Evolutionary conservation across 1,140 invertebrate genomes (phyloP).

Genomic region (Magallana angulata): DNA sequence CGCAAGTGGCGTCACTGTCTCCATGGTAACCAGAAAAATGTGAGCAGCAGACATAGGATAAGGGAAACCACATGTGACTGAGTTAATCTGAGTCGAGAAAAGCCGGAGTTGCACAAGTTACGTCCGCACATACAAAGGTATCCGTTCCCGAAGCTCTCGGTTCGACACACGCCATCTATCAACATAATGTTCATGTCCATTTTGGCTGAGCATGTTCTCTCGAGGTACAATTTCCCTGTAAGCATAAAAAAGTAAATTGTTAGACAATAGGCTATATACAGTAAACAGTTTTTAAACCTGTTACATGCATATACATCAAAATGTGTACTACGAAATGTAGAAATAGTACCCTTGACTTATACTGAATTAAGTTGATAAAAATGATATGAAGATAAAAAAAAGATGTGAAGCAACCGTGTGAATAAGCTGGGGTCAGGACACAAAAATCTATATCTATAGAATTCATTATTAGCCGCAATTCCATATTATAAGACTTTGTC

Average conservation of each 20-base stretch:
- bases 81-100: slow-evolving; percentile 32
- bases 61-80: slow-evolving; percentile 16
- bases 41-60: slow-evolving; percentile 16
- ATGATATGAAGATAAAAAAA: too few species aligned
- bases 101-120: slow-evolving; percentile 65
- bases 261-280: too few species aligned
- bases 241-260: slow-evolving; percentile 21
- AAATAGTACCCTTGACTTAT: too few species aligned
- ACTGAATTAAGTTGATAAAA: too few species aligned
- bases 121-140: slow-evolving; percentile 74
- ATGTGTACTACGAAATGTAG: too few species aligned
- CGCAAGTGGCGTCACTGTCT: slow-evolving; percentile 35
- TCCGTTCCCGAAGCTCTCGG: slow-evolving; percentile 71
- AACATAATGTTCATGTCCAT: slow-evolving; percentile 69
- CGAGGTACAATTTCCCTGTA: slow-evolving; percentile 65
- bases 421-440: too few species aligned
- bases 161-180: slow-evolving; percentile 72
- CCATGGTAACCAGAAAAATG: slow-evolving; percentile 40
- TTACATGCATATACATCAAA: too few species aligned
- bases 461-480: too few species aligned
- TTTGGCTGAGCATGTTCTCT: slow-evolving; percentile 67
- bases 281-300: too few species aligned
- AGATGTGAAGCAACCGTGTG: too few species aligned
- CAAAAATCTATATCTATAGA: too few species aligned
- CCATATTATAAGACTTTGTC: too few species aligned